Evolutionary conservation across 2,113 vertebrate species (phyloP).

Genomic region (Albula glossodonta): DNA sequence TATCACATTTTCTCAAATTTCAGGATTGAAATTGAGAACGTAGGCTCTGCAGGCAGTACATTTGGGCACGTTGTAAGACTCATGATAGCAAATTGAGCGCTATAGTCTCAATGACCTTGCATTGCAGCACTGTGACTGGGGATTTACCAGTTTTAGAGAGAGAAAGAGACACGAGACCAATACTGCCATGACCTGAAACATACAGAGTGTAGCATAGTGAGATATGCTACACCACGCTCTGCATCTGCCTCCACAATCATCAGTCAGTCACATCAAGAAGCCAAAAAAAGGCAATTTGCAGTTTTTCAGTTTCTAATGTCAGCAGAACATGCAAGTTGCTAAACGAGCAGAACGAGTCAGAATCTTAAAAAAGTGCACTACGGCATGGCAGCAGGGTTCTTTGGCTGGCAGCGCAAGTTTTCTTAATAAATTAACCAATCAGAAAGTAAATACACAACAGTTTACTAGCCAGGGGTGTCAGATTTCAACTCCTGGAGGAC

Average conservation of each 20-base stretch:
- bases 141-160: background rate
- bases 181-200: background rate
- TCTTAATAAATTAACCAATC: constrained; percentile 2
- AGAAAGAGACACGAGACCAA: background rate
- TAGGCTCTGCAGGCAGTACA: no score
- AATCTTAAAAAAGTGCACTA: background rate
- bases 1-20: no score
- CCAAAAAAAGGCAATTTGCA: background rate
- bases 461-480: no score
- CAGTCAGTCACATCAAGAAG: background rate
- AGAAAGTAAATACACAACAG: background rate
- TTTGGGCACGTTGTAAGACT: background rate
- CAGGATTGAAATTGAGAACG: no score
- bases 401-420: background rate
- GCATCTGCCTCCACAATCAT: background rate
- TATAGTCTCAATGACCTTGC: background rate
- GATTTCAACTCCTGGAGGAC: background rate
- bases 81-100: no score
- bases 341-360: constrained; percentile 1
- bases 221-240: background rate
- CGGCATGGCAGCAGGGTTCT: background rate
- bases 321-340: constrained; percentile 4
- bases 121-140: background rate
- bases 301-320: background rate
- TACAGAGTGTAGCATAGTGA: background rate